Evolutionary conservation across 2,113 vertebrate species (phyloP), one percentile per base, ranked within the genome.

Genomic region (Todiramphus chloris): DNA sequence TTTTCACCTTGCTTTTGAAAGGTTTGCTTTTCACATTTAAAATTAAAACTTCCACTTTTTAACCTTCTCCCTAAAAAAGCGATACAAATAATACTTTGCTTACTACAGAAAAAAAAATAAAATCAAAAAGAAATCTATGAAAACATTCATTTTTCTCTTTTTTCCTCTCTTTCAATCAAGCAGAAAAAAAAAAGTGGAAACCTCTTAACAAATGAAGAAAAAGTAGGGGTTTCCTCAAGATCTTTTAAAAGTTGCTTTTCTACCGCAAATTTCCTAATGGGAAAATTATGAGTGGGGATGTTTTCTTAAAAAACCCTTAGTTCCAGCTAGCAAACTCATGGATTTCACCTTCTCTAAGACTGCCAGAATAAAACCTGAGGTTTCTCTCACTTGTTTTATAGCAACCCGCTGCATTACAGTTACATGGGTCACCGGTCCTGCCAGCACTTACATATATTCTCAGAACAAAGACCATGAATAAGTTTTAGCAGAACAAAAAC

Each of bases 351-450:
- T 73, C 35, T 14, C 51, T 25, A 25, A 51, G 39, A 25, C 14
- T 60, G 58, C 76, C 68, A 72, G 83, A 76, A 94, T 43, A 83
- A 93, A 95, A 87, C 19, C 48, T 68, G 74, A 11, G 46, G 66
- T 90, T 90, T 93, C 75, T 46, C 68, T 82, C 35, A 4, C 18
- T 68, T 94, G 69, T 93, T 97, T 96, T 95, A 94, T 46, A 89
- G 92, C 88, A 95, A 35, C 79, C n/a, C 79, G 55, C 39, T 86
- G 68, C 85, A 77, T 73, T 64, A 56, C 82, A 87, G 63, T 63
- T 89, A 72, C 73, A 63, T 19, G 83, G 96, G 83, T 86, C 85
- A 88, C 79, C 12, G 17, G 85, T 68, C 77, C 73, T 94, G 96
- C 92, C 90, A 95, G 72, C 80, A 68, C 33, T 75, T 72, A 8